Evolutionary conservation across 2,888 invertebrate genomes (phyloP).

Genomic region (Trichogramma evanescens): DNA sequence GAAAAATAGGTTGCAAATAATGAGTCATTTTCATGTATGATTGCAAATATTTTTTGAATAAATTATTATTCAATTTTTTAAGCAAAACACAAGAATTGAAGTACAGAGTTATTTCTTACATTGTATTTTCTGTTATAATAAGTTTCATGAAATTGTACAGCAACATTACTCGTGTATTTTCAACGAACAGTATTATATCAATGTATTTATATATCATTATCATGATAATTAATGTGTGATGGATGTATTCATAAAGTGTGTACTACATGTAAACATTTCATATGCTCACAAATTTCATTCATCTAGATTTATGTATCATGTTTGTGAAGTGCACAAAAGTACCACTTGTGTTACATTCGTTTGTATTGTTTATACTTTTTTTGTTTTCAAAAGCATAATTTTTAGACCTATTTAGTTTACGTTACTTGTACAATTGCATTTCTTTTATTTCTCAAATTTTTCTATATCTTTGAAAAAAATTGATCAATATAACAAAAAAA

Average conservation of each 20-base stretch:
- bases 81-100: conserved; percentile 47
- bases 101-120: conserved; percentile 43
- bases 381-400: too few species aligned
- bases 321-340: too few species aligned
- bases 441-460: too few species aligned
- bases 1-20: too few species aligned
- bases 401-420: too few species aligned
- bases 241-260: conserved; percentile 11
- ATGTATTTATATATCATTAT: conserved; percentile 23
- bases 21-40: not conserved
- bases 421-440: too few species aligned
- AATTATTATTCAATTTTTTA: conserved; percentile 46
- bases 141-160: conserved; percentile 39
- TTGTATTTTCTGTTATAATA: conserved; percentile 41
- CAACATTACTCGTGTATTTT: conserved; percentile 38
- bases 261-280: not conserved
- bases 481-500: too few species aligned
- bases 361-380: too few species aligned
- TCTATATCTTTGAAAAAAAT: too few species aligned
- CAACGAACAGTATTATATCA: conserved; percentile 20
- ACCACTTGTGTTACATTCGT: too few species aligned
- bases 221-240: conserved; percentile 5
- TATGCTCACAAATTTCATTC: too few species aligned
- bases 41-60: conserved; percentile 32
- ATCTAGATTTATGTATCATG: too few species aligned